These are phyloP conservation scores for Hesperophylax magnus DNA, from an alignment of 1,140 invertebrate species.

Conservation along the genomic window DNA sequence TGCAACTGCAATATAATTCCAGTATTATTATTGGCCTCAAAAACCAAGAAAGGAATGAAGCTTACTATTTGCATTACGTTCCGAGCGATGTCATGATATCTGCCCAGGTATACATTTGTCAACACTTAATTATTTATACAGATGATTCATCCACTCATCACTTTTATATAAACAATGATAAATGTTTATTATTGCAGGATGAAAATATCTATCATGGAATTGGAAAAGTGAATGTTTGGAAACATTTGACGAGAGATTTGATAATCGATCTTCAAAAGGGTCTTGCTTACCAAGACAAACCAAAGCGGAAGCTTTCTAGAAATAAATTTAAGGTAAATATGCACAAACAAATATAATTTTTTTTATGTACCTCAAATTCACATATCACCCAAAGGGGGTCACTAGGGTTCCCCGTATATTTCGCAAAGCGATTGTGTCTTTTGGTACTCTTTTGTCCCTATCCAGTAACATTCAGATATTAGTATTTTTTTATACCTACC, in stretches of 20 bases:
- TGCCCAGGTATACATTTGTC: conserved; percentile 72
- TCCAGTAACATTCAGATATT: too few relatives aligned
- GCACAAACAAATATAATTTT: conserved; percentile 2
- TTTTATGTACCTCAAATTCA: too few relatives aligned
- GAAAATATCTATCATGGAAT: conserved; percentile 91
- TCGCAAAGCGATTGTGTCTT: too few relatives aligned
- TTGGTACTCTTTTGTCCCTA: too few relatives aligned
- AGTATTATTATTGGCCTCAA: conserved; percentile 85
- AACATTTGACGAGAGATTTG: conserved; percentile 87
- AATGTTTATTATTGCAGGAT: conserved; percentile 66
- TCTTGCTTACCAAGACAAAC: conserved; percentile 76
- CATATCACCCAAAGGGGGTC: too few relatives aligned
- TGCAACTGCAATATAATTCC: conserved; percentile 82
- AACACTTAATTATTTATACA: not conserved
- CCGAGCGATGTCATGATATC: conserved; percentile 81
- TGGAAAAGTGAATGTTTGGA: conserved; percentile 82
- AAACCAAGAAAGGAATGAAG: conserved; percentile 82
- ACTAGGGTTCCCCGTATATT: too few relatives aligned
- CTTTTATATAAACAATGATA: not conserved
- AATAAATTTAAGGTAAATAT: conserved; percentile 81
- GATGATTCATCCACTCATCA: not conserved
- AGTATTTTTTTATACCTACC: too few relatives aligned
- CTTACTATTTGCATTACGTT: conserved; percentile 88
- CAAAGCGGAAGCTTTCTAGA: conserved; percentile 79
- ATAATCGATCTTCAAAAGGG: conserved; percentile 94